phyloP scores from a whole-genome alignment of 2,113 vertebrate species.

The Bos taurus region DNA sequence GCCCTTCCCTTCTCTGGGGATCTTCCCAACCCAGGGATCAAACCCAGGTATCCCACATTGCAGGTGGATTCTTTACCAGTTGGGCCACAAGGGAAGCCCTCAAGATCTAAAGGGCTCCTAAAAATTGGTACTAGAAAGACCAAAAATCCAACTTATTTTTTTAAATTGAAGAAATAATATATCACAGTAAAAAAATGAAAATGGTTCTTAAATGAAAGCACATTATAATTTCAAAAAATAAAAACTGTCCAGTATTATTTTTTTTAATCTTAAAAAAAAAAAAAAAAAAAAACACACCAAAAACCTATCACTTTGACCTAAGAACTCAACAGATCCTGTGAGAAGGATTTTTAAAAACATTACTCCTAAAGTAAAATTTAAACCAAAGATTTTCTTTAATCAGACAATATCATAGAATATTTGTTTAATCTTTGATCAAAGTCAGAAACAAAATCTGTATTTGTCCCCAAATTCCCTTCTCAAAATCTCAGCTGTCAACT shows the following conservation, averaged over 20 bases:
- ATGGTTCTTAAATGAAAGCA: not conserved
- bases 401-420: not conserved
- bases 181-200: not conserved
- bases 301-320: not conserved
- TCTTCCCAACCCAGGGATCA: not conserved
- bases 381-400: constrained; percentile 13
- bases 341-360: not conserved
- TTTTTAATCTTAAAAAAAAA: not conserved
- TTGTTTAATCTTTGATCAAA: not conserved
- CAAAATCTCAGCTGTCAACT: not conserved
- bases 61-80: not conserved
- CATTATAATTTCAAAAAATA: not conserved
- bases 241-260: not conserved
- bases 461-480: not conserved
- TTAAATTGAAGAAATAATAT: not conserved
- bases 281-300: not conserved
- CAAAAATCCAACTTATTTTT: not conserved
- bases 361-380: not conserved
- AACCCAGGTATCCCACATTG: not conserved
- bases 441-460: not conserved
- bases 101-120: not conserved
- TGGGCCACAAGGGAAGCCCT: not conserved
- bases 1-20: not conserved
- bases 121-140: not conserved
- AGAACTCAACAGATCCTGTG: not conserved